phyloP scores from a whole-genome alignment of 2,888 invertebrate genomes.

The Pasiphila rectangulata region DNA sequence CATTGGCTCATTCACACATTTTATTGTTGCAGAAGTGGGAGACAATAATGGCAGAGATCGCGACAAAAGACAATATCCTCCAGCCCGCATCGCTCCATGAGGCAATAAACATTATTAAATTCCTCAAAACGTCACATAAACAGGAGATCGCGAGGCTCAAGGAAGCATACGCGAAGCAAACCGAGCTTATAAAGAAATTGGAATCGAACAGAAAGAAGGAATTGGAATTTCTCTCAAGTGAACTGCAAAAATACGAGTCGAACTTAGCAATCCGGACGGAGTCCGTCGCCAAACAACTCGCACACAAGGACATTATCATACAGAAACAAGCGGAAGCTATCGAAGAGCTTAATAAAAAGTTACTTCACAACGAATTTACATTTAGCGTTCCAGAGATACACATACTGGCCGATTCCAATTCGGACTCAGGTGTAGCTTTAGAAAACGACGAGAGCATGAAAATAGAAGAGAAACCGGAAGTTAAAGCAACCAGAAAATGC shows the following conservation, averaged over 20 bases:
- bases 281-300: constrained; percentile 62
- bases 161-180: constrained; percentile 62
- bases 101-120: constrained; percentile 73
- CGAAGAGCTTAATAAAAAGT: constrained; percentile 59
- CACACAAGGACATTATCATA: constrained; percentile 68
- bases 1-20: constrained; percentile 32
- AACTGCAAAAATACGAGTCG: constrained; percentile 73
- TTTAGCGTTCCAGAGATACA: constrained; percentile 58
- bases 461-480: constrained; percentile 53
- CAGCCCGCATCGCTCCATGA: constrained; percentile 70
- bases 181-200: constrained; percentile 66
- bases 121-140: constrained; percentile 70
- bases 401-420: constrained; percentile 67
- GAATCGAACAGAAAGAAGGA: constrained; percentile 70
- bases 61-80: constrained; percentile 54
- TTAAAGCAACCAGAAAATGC: constrained; percentile 63
- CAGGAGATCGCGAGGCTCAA: constrained; percentile 66
- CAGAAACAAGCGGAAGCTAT: constrained; percentile 61
- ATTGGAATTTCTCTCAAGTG: constrained; percentile 68
- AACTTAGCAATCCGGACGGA: constrained; percentile 66
- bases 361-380: constrained; percentile 46
- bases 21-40: constrained; percentile 51
- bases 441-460: constrained; percentile 64
- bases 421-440: constrained; percentile 71
- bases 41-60: constrained; percentile 48